phyloP scores from a whole-genome alignment of 53 echinoderm and acorn worm species.

The Pentamera pediparva region DNA sequence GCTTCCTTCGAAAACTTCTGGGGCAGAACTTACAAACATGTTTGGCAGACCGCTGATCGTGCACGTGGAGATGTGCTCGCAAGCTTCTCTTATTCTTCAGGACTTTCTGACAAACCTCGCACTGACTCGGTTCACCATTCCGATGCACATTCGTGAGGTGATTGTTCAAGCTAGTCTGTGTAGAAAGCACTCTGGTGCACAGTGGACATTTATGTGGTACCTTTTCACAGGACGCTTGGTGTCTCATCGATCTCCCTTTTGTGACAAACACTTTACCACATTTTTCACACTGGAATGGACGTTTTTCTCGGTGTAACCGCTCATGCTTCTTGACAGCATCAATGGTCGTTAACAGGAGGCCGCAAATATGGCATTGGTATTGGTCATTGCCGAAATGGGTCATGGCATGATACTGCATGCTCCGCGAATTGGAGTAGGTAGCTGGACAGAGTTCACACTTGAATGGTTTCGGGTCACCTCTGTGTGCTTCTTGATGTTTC shows the following conservation, averaged over 20 bases:
- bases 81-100: too few species aligned
- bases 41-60: too few species aligned
- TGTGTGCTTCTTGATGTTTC: conserved; percentile 5
- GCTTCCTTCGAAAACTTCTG: too few species aligned
- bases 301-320: conserved; percentile 31
- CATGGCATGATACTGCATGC: neutral
- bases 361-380: conserved; percentile 24
- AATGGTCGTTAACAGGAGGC: conserved; percentile 22
- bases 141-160: conserved; percentile 6
- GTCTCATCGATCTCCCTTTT: neutral
- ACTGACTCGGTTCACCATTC: neutral
- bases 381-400: conserved; percentile 20
- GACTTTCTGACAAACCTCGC: neutral
- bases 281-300: conserved; percentile 35
- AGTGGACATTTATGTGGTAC: neutral
- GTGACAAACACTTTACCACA: conserved; percentile 13
- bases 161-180: neutral
- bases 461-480: neutral
- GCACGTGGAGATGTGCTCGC: too few species aligned
- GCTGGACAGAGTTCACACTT: conserved; percentile 27
- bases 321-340: conserved; percentile 19
- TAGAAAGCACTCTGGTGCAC: neutral
- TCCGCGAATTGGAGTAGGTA: neutral
- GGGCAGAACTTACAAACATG: too few species aligned
- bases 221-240: conserved; percentile 3